These are phyloP conservation scores for Riptortus pedestris DNA, from an alignment of 1,140 invertebrate species.

Conservation along the genomic window DNA sequence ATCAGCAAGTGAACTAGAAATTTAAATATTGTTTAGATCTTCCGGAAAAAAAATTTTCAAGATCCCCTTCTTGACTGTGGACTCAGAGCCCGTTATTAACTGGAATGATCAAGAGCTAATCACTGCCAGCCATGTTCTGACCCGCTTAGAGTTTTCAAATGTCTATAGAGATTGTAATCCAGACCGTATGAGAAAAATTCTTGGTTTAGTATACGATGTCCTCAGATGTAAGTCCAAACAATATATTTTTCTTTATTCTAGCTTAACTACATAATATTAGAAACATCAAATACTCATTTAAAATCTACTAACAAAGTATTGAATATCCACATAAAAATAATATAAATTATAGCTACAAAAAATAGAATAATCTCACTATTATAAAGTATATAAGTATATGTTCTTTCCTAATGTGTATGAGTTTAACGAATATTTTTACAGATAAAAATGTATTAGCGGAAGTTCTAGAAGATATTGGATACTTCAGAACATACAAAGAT, in stretches of 20 bases:
- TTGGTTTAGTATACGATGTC: slow-evolving; percentile 64
- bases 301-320: too few species aligned
- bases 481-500: not conserved
- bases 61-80: not conserved
- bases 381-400: too few species aligned
- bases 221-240: slow-evolving; percentile 67
- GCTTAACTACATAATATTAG: too few species aligned
- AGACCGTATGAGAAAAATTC: slow-evolving; percentile 64
- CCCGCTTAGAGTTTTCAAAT: not conserved
- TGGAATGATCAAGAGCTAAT: slow-evolving; percentile 23
- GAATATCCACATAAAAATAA: too few species aligned
- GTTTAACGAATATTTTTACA: too few species aligned
- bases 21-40: too few species aligned
- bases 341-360: too few species aligned
- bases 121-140: slow-evolving; percentile 9
- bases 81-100: slow-evolving; percentile 3
- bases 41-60: not conserved
- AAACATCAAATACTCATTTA: too few species aligned
- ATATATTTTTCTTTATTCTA: too few species aligned
- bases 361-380: too few species aligned
- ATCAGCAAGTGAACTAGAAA: too few species aligned
- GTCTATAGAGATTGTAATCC: slow-evolving; percentile 39
- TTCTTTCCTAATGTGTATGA: too few species aligned
- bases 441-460: slow-evolving; percentile 5
- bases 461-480: not conserved